These are phyloP conservation scores for Drosophila paulistorum DNA, from an alignment of 1,140 invertebrate species.

Conservation along the genomic window DNA sequence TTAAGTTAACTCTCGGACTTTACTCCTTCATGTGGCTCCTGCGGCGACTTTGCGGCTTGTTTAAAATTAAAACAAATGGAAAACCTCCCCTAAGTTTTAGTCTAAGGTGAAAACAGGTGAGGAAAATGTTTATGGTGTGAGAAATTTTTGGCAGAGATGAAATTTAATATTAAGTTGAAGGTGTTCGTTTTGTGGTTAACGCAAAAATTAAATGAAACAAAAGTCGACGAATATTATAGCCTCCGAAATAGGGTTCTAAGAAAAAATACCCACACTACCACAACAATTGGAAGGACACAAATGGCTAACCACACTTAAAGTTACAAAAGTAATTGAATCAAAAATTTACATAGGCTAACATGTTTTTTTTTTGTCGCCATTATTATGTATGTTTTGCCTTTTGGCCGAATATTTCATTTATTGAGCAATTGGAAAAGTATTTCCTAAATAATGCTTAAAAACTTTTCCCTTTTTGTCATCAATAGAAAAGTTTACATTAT, in stretches of 20 bases:
- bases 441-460: slow-evolving; percentile 41
- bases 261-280: too few species aligned
- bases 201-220: neutral
- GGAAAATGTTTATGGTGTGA: neutral
- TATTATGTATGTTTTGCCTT: neutral
- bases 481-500: slow-evolving; percentile 36
- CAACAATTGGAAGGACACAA: too few species aligned
- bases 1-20: slow-evolving; percentile 18
- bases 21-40: slow-evolving; percentile 36
- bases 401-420: slow-evolving; percentile 27
- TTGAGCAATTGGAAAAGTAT: slow-evolving; percentile 44
- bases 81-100: slow-evolving; percentile 8
- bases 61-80: slow-evolving; percentile 73
- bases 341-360: slow-evolving; percentile 43
- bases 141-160: neutral
- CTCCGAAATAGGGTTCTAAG: neutral
- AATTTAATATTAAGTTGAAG: neutral
- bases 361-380: too few species aligned
- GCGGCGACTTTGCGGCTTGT: slow-evolving; percentile 68
- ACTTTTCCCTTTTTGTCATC: slow-evolving; percentile 47
- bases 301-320: too few species aligned
- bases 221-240: neutral
- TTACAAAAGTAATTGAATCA: slow-evolving; percentile 9
- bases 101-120: slow-evolving; percentile 15
- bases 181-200: slow-evolving; percentile 2